phyloP scores from a whole-genome alignment of 2,113 vertebrate species.

The Marmota flaviventris region DNA sequence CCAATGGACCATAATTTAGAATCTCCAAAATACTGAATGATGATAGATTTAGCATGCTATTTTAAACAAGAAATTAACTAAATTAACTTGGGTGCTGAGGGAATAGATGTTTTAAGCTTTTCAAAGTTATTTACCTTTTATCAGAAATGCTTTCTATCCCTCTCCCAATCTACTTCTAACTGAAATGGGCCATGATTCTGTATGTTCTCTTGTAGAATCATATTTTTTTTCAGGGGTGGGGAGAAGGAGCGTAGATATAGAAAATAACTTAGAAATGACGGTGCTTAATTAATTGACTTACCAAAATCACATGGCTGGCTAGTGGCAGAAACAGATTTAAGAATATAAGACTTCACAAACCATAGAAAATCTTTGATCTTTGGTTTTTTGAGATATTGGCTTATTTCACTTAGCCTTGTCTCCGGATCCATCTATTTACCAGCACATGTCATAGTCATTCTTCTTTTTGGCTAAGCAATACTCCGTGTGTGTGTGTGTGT shows the following conservation, averaged over 20 bases:
- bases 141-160: not conserved
- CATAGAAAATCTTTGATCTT: too few species aligned
- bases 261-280: not conserved
- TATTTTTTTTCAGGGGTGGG: too few species aligned
- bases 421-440: too few species aligned
- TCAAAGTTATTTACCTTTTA: constrained; percentile 5
- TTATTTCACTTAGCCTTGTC: too few species aligned
- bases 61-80: not conserved
- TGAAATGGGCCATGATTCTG: not conserved
- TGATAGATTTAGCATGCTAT: not conserved
- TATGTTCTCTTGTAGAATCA: not conserved
- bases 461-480: too few species aligned
- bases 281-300: not conserved
- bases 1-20: not conserved
- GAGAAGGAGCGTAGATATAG: too few species aligned
- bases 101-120: not conserved
- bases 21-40: constrained; percentile 13
- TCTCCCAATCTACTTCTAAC: not conserved
- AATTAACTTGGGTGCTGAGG: not conserved
- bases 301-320: not conserved
- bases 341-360: not conserved
- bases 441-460: too few species aligned
- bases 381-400: too few species aligned
- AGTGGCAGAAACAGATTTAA: not conserved
- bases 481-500: too few species aligned